Evolutionary conservation across 2,113 vertebrate genomes (phyloP).

Genomic region (Plectropomus leopardus): DNA sequence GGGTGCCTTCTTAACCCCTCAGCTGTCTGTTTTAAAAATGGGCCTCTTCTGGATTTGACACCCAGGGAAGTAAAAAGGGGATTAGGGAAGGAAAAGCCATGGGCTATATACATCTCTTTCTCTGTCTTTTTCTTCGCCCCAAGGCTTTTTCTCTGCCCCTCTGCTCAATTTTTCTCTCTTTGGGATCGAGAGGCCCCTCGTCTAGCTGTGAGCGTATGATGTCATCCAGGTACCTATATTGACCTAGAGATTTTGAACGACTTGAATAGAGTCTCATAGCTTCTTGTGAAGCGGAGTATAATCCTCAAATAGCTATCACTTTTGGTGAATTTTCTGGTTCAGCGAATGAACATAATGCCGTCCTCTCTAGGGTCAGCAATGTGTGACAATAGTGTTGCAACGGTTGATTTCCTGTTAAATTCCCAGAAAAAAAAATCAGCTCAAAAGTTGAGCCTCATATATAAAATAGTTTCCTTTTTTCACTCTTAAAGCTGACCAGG

Average conservation of each 20-base stretch:
- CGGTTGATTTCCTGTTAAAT: slow-evolving; percentile 42
- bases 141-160: slow-evolving; percentile 35
- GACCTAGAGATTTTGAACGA: slow-evolving; percentile 51
- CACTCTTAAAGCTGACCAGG: slow-evolving; percentile 40
- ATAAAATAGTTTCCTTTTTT: slow-evolving; percentile 7
- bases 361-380: slow-evolving; percentile 6
- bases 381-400: slow-evolving; percentile 30
- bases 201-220: slow-evolving; percentile 54
- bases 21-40: slow-evolving; percentile 55
- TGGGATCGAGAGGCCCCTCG: slow-evolving; percentile 50
- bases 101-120: slow-evolving; percentile 65
- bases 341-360: slow-evolving; percentile 22
- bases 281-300: slow-evolving; percentile 25
- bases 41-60: slow-evolving; percentile 68
- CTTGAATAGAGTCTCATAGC: slow-evolving; percentile 48
- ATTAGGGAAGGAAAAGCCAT: slow-evolving; percentile 65
- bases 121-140: slow-evolving; percentile 48
- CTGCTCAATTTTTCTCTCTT: slow-evolving; percentile 43
- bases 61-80: slow-evolving; percentile 62
- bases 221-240: slow-evolving; percentile 71
- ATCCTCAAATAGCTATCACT: slow-evolving; percentile 53
- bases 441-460: background rate
- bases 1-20: slow-evolving; percentile 60
- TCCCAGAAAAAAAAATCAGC: slow-evolving; percentile 19
- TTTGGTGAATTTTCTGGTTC: slow-evolving; percentile 48